Evolutionary conservation across 2,888 invertebrate species (phyloP), one percentile per base, ranked within the genome.

Genomic region (Pyralis farinalis): DNA sequence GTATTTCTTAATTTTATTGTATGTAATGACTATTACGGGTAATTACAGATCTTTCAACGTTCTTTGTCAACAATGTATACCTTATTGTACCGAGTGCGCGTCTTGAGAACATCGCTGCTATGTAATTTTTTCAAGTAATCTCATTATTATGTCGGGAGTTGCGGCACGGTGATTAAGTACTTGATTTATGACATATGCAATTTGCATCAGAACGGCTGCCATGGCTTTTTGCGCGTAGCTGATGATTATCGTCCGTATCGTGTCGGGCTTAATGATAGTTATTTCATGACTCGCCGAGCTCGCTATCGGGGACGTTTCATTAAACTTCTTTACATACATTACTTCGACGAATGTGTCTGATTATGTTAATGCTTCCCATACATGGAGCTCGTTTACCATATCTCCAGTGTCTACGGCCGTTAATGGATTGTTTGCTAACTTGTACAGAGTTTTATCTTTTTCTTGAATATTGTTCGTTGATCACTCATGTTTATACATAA

Each of bases 221-320:
- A 77, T 81, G 72, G 81, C 79, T 87, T 86, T 86, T 86, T 86
- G 78, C 85, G 64, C 71, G 72, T 55, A 77, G 67, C 69, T 75
- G 80, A 83, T 85, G 78, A 86, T 86, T 86, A 87, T 86, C 84
- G 79, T 81, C 77, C 81, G 82, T 84, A 86, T 86, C 86, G 87
- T 82, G 86, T 85, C 80, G 81, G 74, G 61, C 70, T 78, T 88
- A 88, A 88, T 88, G 81, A 85, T 84, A 79, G 86, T 87, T 76
- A 86, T 86, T 85, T 83, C 80, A 82, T 79, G 83, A 83, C 76
- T 79, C 81, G 80, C 70, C 82, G 76, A 66, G 74, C 82, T 79
- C 60, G 77, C 79, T 75, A 72, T 72, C 68, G 73, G 78, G 73
- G 80, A 84, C 81, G 81, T 83, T 82, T 81, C 78, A 84, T 87